Conservation (phyloP, 2,797 vertebrate genomes). For the Potorous gilbertii region DNA sequence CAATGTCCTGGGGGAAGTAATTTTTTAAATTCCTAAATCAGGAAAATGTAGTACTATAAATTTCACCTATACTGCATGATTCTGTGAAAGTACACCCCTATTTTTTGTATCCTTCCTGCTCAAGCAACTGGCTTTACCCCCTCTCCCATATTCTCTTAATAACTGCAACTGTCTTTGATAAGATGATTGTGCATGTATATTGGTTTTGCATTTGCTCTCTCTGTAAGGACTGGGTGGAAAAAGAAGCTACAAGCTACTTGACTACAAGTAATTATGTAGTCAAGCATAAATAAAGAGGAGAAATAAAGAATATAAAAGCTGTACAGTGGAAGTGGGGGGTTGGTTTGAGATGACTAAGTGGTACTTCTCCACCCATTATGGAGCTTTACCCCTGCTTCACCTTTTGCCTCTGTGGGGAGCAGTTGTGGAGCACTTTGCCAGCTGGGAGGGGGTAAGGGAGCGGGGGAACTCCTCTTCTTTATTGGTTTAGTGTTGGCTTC, state of each 20-base stretch:
- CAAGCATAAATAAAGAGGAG: fast-evolving
- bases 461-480: neutral
- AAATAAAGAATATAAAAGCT: fast-evolving
- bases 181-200: neutral
- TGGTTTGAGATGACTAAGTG: neutral
- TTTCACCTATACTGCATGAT: neutral
- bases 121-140: neutral
- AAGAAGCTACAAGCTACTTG: neutral
- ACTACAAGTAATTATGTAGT: neutral
- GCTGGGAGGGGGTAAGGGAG: neutral
- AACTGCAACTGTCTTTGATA: neutral
- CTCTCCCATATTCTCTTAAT: neutral
- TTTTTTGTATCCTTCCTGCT: neutral
- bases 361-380: conserved; percentile 42
- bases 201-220: neutral
- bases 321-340: no score
- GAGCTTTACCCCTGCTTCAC: neutral
- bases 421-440: neutral
- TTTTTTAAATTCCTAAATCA: conserved; percentile 1
- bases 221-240: conserved; percentile 38
- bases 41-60: neutral
- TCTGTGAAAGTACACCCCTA: neutral
- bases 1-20: neutral
- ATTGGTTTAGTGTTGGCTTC: neutral
- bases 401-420: neutral